phyloP scores from a whole-genome alignment of 2,888 invertebrate species.

The Stenchaetothrips biformis region DNA sequence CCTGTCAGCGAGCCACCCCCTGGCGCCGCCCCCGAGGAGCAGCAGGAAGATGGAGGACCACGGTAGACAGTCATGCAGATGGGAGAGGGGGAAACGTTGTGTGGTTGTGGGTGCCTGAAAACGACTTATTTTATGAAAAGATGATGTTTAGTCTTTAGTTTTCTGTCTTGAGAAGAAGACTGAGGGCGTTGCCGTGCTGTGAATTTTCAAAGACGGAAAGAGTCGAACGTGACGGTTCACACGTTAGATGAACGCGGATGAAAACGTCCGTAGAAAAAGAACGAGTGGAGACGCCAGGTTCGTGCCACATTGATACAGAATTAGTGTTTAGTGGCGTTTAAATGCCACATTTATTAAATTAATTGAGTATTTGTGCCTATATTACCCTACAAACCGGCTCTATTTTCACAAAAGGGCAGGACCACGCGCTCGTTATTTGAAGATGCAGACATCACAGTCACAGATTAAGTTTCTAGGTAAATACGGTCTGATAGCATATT shows the following conservation, averaged over 20 bases:
- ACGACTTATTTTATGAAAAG: neutral
- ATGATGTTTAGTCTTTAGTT: neutral
- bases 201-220: neutral
- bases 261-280: too few relatives aligned
- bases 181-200: neutral
- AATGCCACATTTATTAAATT: neutral
- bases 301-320: too few relatives aligned
- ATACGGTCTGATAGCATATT: neutral
- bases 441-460: too few relatives aligned
- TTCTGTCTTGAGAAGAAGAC: neutral
- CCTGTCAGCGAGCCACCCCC: neutral
- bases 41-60: neutral
- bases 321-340: neutral
- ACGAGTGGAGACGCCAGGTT: too few relatives aligned
- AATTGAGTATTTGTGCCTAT: neutral
- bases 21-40: slow-evolving; percentile 11
- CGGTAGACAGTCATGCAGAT: neutral
- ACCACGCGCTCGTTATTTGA: too few relatives aligned
- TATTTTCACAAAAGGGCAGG: too few relatives aligned
- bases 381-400: too few relatives aligned
- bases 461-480: too few relatives aligned
- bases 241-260: neutral
- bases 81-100: neutral
- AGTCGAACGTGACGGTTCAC: neutral
- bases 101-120: neutral